phyloP scores from a whole-genome alignment of 2,888 invertebrate species.

The Apoderus coryli region DNA sequence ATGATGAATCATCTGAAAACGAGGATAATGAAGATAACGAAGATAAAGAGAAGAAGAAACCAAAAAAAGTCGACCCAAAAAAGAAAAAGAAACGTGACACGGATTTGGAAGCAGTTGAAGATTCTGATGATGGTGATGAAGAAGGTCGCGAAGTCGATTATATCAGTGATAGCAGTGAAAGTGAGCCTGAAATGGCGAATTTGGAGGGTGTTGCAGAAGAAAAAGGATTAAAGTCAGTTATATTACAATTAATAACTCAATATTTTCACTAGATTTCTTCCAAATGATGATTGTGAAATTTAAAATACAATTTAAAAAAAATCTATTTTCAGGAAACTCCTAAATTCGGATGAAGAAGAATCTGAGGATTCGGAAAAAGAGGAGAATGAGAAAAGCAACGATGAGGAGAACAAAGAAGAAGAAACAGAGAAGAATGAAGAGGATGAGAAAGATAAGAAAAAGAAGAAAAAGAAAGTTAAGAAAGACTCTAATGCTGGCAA shows the following conservation, averaged over 20 bases:
- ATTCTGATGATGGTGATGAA: slow-evolving; percentile 94
- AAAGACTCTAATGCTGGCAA: too few relatives aligned
- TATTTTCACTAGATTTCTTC: too few relatives aligned
- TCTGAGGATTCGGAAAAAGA: slow-evolving; percentile 74
- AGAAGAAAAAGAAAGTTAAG: slow-evolving; percentile 41
- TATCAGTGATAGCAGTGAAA: slow-evolving; percentile 65
- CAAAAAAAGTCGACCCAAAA: slow-evolving; percentile 44
- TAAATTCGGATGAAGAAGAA: slow-evolving; percentile 78
- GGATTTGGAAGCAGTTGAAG: slow-evolving; percentile 84
- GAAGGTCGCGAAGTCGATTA: slow-evolving; percentile 92
- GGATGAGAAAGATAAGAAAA: slow-evolving; percentile 48
- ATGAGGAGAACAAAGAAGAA: slow-evolving; percentile 57
- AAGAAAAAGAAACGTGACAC: slow-evolving; percentile 66
- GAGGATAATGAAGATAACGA: slow-evolving; percentile 55
- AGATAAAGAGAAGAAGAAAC: slow-evolving; percentile 41
- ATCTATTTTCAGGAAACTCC: slow-evolving; percentile 55
- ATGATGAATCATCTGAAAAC: slow-evolving; percentile 64
- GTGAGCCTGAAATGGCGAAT: slow-evolving; percentile 69
- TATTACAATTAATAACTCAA: too few relatives aligned
- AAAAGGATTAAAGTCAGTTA: slow-evolving; percentile 41
- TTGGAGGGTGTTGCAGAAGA: slow-evolving; percentile 59
- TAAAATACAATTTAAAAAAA: too few relatives aligned
- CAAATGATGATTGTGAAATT: too few relatives aligned
- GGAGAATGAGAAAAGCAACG: slow-evolving; percentile 47
- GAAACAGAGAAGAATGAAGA: slow-evolving; percentile 39